Percentiles rank a stretch among this genome's conserved stretches.
Conservation (phyloP, 53 echinoderm and acorn worm genomes). For the Actinopyga echinites region DNA sequence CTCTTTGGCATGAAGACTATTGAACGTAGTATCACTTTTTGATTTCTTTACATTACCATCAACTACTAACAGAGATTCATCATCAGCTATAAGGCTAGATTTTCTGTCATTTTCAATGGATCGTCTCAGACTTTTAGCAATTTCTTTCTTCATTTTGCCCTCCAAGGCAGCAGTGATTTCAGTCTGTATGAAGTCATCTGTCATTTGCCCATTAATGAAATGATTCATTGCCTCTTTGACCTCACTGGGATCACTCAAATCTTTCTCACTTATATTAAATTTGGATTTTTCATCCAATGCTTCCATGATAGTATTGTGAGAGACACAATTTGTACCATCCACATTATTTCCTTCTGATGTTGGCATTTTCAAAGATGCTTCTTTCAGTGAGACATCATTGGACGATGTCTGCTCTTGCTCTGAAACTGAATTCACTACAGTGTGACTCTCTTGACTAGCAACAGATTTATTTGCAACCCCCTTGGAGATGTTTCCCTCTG, state of each 20-base stretch:
- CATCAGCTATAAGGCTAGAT: neutral
- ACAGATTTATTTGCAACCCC: conserved; percentile 34
- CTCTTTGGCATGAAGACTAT: neutral
- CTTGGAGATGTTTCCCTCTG: conserved; percentile 4
- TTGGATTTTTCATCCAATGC: neutral
- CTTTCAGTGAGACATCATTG: neutral
- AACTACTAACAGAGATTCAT: neutral
- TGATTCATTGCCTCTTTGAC: conserved; percentile 26
- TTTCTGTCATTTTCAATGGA: conserved; percentile 11
- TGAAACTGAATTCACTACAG: neutral
- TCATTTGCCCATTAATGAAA: conserved; percentile 34
- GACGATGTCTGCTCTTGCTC: neutral
- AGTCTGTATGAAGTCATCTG: conserved; percentile 6
- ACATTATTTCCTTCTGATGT: neutral
- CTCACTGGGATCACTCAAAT: neutral
- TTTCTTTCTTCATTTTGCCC: conserved; percentile 26
- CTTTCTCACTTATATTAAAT: conserved; percentile 1
- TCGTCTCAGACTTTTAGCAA: conserved; percentile 23
- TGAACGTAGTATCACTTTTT: neutral
- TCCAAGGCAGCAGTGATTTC: conserved; percentile 21
- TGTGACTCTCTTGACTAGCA: neutral
- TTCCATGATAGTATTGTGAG: neutral
- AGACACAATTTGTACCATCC: neutral
- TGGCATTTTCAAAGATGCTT: neutral
- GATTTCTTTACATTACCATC: neutral